Base-by-base conservation (phyloP, 2,888 invertebrate species). In the Cephus nigrinus region DNA sequence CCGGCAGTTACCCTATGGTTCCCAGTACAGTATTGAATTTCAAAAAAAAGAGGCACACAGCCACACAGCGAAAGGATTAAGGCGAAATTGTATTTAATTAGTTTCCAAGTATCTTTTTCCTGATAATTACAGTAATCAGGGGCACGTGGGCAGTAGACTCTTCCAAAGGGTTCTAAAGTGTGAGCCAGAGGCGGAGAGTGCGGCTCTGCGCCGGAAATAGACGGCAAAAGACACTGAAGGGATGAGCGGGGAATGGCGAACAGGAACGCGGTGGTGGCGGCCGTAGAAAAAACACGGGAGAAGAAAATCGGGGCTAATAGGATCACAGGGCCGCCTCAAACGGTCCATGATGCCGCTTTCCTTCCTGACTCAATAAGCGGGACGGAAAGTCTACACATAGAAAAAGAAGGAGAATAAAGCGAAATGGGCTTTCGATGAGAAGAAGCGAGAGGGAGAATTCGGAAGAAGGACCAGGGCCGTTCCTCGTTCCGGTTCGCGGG, bases 51-150 rank as follows among this genome's bases (percentile, higher is more conserved):
- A 36, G 12, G 4, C 40, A 40, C 40, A 40, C 40, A 15, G 40
- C 5, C 40, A 40, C 15, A 15, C 40, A 40, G 40, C 5, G 40
- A 40, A 40, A 40, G 40, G 40, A 40, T 40, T 40, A 40, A 15
- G 40, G 40, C 40, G 40, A 40, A 40, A 40, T 40, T 40, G 4
- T 15, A 15, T 40, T 40, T 40, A 40, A 40, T 40, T 15, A 40
- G 40, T 40, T 40, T 40, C 40, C 40, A 15, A 40, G 40, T 82
- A 73, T 84, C 84, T 84, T 80, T 83, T 84, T 85, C 84, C 80
- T 81, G 83, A 84, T 88, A 89, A 90, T 90, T 90, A 90, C 88
- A 89, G 88, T 91, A 91, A 91, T 90, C 90, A 89, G 88, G 84
- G 90, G 88, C 91, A 91, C 91, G 91, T 90, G 91, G 78, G 78